phyloP scores from a whole-genome alignment of 2,797 vertebrate genomes.

The Rhinoraja longicauda region DNA sequence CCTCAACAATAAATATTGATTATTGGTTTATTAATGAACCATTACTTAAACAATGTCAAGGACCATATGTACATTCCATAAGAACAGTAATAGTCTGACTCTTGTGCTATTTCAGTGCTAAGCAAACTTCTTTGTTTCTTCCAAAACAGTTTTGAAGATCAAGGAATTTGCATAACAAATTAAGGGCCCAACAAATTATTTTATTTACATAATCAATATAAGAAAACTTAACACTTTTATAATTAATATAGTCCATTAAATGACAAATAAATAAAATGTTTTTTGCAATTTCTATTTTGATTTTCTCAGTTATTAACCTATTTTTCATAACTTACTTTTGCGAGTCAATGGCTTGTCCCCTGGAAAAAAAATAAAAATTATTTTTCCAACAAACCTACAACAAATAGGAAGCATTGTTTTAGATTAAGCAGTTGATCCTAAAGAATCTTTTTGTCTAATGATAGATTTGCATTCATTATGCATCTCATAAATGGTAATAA shows the following conservation, averaged over 20 bases:
- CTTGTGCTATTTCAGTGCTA: background rate
- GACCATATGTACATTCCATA: background rate
- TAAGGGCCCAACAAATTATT: background rate
- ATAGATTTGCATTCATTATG: background rate
- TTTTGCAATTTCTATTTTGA: background rate
- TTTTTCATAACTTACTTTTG: constrained; percentile 63
- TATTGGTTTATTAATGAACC: background rate
- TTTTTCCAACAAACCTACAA: background rate
- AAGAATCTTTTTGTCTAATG: background rate
- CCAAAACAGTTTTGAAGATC: background rate
- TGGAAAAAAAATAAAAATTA: constrained; percentile 45
- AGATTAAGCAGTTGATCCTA: background rate
- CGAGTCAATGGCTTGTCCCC: constrained; percentile 68
- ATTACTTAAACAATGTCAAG: background rate
- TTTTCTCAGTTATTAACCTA: background rate
- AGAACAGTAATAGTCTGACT: background rate
- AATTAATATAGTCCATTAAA: background rate
- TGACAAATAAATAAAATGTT: background rate
- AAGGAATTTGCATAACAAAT: background rate
- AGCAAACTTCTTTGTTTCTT: background rate
- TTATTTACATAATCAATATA: constrained; percentile 5
- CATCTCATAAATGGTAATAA: background rate
- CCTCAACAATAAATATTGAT: background rate
- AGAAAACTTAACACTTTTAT: background rate
- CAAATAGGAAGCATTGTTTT: background rate